Evolutionary conservation across 1,140 invertebrate species (phyloP).

Genomic region (Acyrthosiphon pisum): DNA sequence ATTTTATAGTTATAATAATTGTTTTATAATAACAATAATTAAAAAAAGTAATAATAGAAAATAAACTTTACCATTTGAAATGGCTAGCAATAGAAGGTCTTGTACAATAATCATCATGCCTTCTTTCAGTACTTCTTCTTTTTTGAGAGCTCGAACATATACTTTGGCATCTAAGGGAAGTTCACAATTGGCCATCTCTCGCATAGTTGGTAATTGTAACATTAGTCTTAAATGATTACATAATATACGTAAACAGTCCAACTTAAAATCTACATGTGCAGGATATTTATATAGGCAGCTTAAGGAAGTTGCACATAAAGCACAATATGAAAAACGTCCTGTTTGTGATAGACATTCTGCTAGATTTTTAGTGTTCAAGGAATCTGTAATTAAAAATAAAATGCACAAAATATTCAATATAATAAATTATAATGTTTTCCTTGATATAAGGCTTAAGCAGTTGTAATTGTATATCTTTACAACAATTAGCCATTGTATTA

Average conservation of each 20-base stretch:
- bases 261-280: conserved; percentile 24
- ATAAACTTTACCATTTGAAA: conserved; percentile 50
- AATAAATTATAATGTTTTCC: background rate
- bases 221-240: conserved; percentile 51
- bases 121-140: conserved; percentile 46
- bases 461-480: background rate
- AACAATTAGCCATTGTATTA: no score
- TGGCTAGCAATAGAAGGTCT: conserved; percentile 36
- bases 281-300: conserved; percentile 33
- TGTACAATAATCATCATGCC: conserved; percentile 44
- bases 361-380: conserved; percentile 5
- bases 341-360: conserved; percentile 42
- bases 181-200: conserved; percentile 53
- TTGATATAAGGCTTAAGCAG: background rate
- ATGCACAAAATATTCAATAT: background rate
- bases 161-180: conserved; percentile 53
- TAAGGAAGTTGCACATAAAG: conserved; percentile 50
- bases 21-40: background rate
- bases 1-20: conserved; percentile 14
- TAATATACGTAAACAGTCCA: conserved; percentile 1
- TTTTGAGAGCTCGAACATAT: conserved; percentile 43
- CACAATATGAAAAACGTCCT: conserved; percentile 52
- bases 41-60: background rate
- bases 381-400: background rate
- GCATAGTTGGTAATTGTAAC: conserved; percentile 48